A percentile compares a stretch with the other conserved stretches of the same genome.
Conservation (phyloP, 1,140 invertebrate species). For the Palaemon carinicauda region DNA sequence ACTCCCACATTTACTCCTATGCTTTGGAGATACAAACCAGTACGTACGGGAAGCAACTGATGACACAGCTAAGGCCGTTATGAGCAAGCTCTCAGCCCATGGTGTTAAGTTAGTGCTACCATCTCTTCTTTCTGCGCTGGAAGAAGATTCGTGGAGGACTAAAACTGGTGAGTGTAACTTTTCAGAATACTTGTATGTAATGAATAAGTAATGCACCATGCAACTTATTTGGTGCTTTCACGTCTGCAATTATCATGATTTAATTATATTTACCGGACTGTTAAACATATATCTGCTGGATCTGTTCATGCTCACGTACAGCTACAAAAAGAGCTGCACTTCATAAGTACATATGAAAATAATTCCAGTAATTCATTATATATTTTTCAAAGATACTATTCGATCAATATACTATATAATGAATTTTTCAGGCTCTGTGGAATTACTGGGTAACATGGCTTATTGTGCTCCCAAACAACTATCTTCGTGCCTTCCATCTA, state of each 20-base stretch:
- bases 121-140: conserved; percentile 88
- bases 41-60: conserved; percentile 90
- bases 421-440: conserved; percentile 81
- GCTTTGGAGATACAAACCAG: conserved; percentile 92
- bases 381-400: neutral
- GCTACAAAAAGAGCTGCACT: no score
- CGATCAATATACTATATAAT: neutral
- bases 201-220: no score
- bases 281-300: no score
- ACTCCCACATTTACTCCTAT: conserved; percentile 90
- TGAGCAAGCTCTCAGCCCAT: conserved; percentile 95
- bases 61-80: conserved; percentile 93
- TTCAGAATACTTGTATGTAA: neutral
- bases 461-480: conserved; percentile 98
- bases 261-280: no score
- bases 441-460: conserved; percentile 95
- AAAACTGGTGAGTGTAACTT: conserved; percentile 77
- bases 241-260: no score
- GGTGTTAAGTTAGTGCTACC: conserved; percentile 95
- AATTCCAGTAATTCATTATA: no score
- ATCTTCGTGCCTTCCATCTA: conserved; percentile 95
- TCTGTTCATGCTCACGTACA: no score
- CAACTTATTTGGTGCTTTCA: no score
- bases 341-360: no score
- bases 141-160: conserved; percentile 98